These are phyloP conservation scores for Lithodes maja DNA, from an alignment of 2,888 invertebrate genomes.

Conservation along the genomic window DNA sequence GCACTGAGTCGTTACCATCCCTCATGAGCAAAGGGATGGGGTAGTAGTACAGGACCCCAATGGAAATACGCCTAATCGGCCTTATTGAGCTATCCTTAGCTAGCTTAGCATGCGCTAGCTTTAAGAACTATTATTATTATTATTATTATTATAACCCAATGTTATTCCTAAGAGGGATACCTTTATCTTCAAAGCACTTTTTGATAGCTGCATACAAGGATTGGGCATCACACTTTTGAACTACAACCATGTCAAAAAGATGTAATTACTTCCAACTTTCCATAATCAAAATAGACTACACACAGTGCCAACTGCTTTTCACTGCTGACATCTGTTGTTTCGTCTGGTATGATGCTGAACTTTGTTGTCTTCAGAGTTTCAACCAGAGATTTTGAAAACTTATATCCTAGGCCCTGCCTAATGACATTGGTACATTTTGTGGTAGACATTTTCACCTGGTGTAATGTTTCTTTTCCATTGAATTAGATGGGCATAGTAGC, in stretches of 20 bases:
- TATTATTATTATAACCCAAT: too few species aligned
- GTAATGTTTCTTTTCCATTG: neutral
- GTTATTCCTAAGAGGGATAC: constrained; percentile 7
- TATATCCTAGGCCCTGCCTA: constrained; percentile 4
- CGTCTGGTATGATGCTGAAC: constrained; percentile 15
- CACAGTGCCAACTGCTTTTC: constrained; percentile 41
- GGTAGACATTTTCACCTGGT: constrained; percentile 19
- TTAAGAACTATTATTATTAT: too few species aligned
- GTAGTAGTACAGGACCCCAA: too few species aligned
- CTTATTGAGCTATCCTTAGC: too few species aligned
- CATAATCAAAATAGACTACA: constrained; percentile 49
- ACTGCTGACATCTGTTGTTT: constrained; percentile 30
- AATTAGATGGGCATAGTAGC: constrained; percentile 2
- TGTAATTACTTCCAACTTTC: constrained; percentile 29
- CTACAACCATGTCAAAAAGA: constrained; percentile 38
- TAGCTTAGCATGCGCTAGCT: too few species aligned
- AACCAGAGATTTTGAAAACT: constrained; percentile 18
- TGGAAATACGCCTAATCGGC: too few species aligned
- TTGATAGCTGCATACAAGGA: constrained; percentile 34
- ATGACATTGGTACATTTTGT: constrained; percentile 25
- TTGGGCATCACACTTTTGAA: constrained; percentile 28
- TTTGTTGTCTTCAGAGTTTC: constrained; percentile 23
- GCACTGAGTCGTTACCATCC: too few species aligned
- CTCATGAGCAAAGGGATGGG: too few species aligned
- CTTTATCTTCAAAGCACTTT: constrained; percentile 10